Evolutionary conservation across 2,888 invertebrate species (phyloP).

Genomic region (Brachyopa scutellaris): DNA sequence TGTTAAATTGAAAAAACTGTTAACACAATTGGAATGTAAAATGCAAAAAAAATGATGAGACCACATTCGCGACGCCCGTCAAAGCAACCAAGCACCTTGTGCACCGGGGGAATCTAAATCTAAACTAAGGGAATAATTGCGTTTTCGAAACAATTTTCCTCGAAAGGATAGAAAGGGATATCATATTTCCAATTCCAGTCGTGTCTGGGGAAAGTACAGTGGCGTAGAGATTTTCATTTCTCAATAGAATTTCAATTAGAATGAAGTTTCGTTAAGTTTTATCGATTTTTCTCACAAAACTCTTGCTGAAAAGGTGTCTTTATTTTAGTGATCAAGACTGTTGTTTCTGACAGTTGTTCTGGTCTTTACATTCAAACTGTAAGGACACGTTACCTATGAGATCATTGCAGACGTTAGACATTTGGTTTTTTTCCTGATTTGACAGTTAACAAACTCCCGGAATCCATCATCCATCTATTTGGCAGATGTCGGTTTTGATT

Average conservation of each 20-base stretch:
- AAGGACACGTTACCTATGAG: too few relatives aligned
- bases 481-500: too few relatives aligned
- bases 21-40: conserved; percentile 64
- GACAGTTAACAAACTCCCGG: too few relatives aligned
- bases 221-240: conserved; percentile 10
- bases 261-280: not conserved
- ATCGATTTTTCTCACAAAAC: conserved; percentile 29
- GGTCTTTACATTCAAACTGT: too few relatives aligned
- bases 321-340: too few relatives aligned
- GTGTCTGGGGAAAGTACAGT: conserved; percentile 33
- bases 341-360: too few relatives aligned
- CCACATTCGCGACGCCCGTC: conserved; percentile 35
- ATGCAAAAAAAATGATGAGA: conserved; percentile 50
- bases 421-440: too few relatives aligned
- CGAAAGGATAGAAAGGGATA: conserved; percentile 7
- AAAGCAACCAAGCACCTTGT: conserved; percentile 43
- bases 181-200: conserved; percentile 12
- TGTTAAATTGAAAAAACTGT: not conserved
- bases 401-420: too few relatives aligned
- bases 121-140: conserved; percentile 49
- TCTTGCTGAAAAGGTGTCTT: too few relatives aligned
- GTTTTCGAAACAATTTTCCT: conserved; percentile 48
- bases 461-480: too few relatives aligned
- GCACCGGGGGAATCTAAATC: conserved; percentile 53
- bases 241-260: not conserved